A percentile compares a stretch with the other conserved stretches of the same genome.
Evolutionary conservation across 2,797 vertebrate species (phyloP).

Genomic region (Sebastes iracundus): DNA sequence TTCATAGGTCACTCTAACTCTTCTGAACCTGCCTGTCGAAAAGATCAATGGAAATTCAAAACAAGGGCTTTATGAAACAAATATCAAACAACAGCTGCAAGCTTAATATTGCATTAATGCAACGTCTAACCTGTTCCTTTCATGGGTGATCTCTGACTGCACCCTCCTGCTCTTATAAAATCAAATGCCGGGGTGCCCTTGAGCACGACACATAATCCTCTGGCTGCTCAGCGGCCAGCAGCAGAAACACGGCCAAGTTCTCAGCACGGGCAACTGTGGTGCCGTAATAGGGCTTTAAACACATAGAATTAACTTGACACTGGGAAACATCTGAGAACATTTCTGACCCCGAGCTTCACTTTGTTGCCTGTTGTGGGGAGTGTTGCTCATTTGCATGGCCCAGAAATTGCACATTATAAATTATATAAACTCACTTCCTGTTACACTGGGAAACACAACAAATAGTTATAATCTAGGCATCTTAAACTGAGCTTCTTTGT

Average conservation of each 20-base stretch:
- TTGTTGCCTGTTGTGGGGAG: constrained; percentile 5
- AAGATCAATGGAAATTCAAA: constrained; percentile 73
- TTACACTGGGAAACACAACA: not conserved
- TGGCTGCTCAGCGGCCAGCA: constrained; percentile 28
- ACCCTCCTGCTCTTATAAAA: not conserved
- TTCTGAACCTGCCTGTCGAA: constrained; percentile 60
- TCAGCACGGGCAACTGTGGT: not conserved
- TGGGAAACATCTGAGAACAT: constrained; percentile 14
- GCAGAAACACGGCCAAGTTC: constrained; percentile 27
- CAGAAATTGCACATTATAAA: not conserved
- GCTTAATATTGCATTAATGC: constrained; percentile 27
- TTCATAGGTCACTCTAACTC: constrained; percentile 64
- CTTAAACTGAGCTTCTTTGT: not conserved
- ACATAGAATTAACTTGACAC: constrained; percentile 24
- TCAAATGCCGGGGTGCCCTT: constrained; percentile 33
- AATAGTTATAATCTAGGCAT: not conserved
- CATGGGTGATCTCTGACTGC: constrained; percentile 21
- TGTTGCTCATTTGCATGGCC: constrained; percentile 7
- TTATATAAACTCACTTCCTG: not conserved
- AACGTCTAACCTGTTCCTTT: constrained; percentile 10
- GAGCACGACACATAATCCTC: constrained; percentile 46
- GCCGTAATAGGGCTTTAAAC: constrained; percentile 45
- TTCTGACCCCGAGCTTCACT: constrained; percentile 26
- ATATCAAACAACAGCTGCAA: constrained; percentile 61
- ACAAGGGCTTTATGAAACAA: constrained; percentile 57